Evolutionary conservation across 2,797 vertebrate species (phyloP).

Genomic region (Emydoidea blandingii): DNA sequence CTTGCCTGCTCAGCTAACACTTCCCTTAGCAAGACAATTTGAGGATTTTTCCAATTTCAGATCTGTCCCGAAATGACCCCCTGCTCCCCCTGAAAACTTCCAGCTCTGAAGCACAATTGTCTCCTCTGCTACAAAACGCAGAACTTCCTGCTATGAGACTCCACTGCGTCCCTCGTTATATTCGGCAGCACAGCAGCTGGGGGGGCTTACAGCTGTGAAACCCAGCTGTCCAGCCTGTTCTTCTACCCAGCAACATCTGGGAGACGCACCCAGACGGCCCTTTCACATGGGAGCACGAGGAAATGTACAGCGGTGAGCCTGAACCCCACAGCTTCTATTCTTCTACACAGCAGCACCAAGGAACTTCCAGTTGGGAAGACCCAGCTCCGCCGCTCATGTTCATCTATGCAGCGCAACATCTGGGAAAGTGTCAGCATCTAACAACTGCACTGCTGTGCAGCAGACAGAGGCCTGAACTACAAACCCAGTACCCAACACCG

Average conservation of each 20-base stretch:
- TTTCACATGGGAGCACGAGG: not conserved
- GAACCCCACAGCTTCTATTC: not conserved
- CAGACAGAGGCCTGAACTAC: not conserved
- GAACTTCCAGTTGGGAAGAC: not conserved
- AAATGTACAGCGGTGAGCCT: not conserved
- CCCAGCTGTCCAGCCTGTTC: not conserved
- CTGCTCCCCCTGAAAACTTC: not conserved
- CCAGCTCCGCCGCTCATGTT: no score
- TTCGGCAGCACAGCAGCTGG: accelerated
- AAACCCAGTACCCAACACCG: not conserved
- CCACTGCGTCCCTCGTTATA: not conserved
- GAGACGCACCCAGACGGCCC: not conserved
- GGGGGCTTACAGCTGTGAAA: not conserved
- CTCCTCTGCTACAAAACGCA: not conserved
- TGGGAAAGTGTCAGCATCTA: not conserved
- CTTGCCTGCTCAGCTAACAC: not conserved
- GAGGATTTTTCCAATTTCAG: not conserved
- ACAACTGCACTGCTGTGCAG: not conserved
- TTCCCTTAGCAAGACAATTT: not conserved
- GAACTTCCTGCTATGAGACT: not conserved
- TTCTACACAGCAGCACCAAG: not conserved
- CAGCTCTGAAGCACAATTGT: not conserved
- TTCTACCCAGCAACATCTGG: not conserved
- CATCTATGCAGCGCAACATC: not conserved
- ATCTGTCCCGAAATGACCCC: not conserved